phyloP scores from a whole-genome alignment of 2,113 vertebrate species.

The Mystacornis crossleyi region DNA sequence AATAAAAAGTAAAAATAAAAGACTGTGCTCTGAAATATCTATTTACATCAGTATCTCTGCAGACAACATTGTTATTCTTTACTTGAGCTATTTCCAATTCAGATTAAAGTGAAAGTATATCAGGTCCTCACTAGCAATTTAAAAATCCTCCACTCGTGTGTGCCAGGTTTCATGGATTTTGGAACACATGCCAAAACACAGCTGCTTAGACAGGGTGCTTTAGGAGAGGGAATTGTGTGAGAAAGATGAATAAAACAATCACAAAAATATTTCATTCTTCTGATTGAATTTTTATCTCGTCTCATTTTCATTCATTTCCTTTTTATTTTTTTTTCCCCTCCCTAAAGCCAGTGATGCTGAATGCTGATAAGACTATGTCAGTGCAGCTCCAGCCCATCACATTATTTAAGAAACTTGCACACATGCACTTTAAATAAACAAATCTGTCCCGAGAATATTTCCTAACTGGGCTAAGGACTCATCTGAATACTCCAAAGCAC shows the following conservation, averaged over 20 bases:
- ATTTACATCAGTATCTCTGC: constrained; percentile 38
- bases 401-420: neutral
- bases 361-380: neutral
- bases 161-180: constrained; percentile 1
- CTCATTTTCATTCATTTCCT: constrained; percentile 21
- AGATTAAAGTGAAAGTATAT: constrained; percentile 48
- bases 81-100: constrained; percentile 53
- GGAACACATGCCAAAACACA: neutral
- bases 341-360: neutral
- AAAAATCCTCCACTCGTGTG: constrained; percentile 39
- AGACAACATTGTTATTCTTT: constrained; percentile 36
- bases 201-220: neutral
- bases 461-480: neutral
- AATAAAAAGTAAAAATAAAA: constrained; percentile 57
- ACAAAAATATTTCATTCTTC: constrained; percentile 43
- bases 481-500: neutral
- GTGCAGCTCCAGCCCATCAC: neutral
- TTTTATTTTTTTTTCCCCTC: neutral
- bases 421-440: neutral
- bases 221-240: neutral
- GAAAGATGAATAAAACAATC: constrained; percentile 45
- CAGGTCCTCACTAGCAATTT: constrained; percentile 40
- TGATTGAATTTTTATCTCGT: constrained; percentile 51
- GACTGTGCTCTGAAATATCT: neutral
- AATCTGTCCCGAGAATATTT: neutral